phyloP scores from a whole-genome alignment of 2,797 vertebrate genomes.

The Rhynchotus rufescens region DNA sequence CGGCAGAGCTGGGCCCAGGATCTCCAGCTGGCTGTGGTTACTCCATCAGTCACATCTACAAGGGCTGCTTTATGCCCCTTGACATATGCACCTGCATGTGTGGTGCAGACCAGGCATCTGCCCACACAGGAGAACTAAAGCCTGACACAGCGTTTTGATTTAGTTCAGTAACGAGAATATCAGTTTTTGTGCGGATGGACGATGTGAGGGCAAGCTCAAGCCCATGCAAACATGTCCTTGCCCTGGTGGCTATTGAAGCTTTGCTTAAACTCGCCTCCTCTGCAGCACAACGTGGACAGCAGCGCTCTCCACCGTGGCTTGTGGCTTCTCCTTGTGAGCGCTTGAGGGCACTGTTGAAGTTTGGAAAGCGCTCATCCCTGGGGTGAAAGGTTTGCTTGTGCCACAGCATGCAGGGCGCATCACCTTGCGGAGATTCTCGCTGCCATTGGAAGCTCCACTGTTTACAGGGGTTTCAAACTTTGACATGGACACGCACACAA shows the following conservation, averaged over 20 bases:
- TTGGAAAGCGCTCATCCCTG: slow-evolving; percentile 12
- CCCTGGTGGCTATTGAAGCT: not conserved
- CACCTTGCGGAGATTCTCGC: not conserved
- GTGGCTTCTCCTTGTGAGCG: not conserved
- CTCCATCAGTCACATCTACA: not conserved
- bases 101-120: not conserved
- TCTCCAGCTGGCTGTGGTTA: not conserved
- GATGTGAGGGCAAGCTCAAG: not conserved
- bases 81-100: rapidly evolving
- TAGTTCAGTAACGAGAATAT: not conserved
- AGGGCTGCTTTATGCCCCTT: not conserved
- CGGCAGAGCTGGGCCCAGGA: not conserved
- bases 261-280: not conserved
- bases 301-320: not conserved
- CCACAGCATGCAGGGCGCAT: not conserved
- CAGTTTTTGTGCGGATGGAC: not conserved
- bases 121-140: not conserved
- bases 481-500: not conserved
- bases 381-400: not conserved
- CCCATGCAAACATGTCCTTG: not conserved
- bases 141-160: not conserved
- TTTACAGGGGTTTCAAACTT: not conserved
- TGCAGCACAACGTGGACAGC: not conserved
- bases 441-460: not conserved
- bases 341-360: slow-evolving; percentile 70